Evolutionary conservation across 2,888 invertebrate species (phyloP).

Genomic region (Rutpela maculata): DNA sequence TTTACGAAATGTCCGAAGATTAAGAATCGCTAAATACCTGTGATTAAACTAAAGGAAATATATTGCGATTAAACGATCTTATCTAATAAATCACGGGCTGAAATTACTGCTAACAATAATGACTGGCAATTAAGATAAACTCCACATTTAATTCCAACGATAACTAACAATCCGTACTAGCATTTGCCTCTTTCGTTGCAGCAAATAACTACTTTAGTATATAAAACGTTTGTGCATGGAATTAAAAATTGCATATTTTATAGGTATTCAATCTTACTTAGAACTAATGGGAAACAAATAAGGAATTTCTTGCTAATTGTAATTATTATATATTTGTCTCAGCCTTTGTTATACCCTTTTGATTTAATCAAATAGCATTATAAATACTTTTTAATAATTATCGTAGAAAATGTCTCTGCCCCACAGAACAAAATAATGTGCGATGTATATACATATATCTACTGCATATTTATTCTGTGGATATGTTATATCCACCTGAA

Average conservation of each 20-base stretch:
- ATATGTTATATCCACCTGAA: no score
- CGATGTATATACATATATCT: no score
- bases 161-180: neutral
- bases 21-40: neutral
- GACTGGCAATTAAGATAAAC: conserved; percentile 1
- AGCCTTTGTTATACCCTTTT: no score
- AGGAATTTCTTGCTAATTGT: neutral
- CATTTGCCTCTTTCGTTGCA: neutral
- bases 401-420: no score
- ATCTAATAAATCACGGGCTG: conserved; percentile 7
- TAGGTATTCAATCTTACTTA: neutral
- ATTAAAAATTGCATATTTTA: neutral
- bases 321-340: no score
- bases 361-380: no score
- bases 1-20: neutral
- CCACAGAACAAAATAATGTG: no score
- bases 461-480: no score
- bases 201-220: neutral
- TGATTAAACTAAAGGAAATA: conserved; percentile 7
- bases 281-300: neutral
- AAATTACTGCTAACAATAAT: conserved; percentile 1
- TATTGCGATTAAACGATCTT: neutral
- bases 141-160: neutral
- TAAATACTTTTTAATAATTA: no score
- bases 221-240: neutral